A percentile compares a stretch with the other conserved stretches of the same genome.
Evolutionary conservation across 2,888 invertebrate genomes (phyloP).

Genomic region (Ennomos erosarius): DNA sequence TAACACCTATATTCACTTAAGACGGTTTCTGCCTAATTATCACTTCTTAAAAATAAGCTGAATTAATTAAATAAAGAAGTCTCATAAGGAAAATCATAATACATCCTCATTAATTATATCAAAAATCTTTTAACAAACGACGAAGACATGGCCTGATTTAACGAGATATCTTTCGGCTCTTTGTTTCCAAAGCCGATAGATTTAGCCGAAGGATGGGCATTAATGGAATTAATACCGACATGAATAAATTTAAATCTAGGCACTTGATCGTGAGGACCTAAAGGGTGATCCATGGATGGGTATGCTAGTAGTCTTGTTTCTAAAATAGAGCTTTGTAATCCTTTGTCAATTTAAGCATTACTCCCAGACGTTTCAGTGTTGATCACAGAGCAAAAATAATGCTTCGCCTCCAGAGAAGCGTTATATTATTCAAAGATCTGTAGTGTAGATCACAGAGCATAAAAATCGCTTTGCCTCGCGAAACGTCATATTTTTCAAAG

Average conservation of each 20-base stretch:
- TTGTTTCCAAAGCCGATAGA: conserved; percentile 49
- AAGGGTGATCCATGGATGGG: neutral
- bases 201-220: conserved; percentile 43
- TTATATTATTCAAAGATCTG: too few species aligned
- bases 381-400: too few species aligned
- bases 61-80: too few species aligned
- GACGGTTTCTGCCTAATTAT: too few species aligned
- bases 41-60: too few species aligned
- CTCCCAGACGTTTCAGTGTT: too few species aligned
- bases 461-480: too few species aligned
- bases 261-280: conserved; percentile 2
- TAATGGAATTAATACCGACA: conserved; percentile 47
- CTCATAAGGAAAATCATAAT: neutral
- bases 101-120: conserved; percentile 29
- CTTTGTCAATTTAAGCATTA: too few species aligned
- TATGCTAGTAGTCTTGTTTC: neutral
- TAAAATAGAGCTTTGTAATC: neutral
- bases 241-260: conserved; percentile 42
- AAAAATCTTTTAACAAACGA: conserved; percentile 28
- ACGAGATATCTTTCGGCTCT: conserved; percentile 40
- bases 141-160: conserved; percentile 35
- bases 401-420: too few species aligned
- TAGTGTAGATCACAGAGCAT: too few species aligned
- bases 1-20: too few species aligned
- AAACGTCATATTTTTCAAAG: too few species aligned